Base-by-base conservation (phyloP, 2,888 invertebrate species). In the Nemotelus pantherinus region DNA sequence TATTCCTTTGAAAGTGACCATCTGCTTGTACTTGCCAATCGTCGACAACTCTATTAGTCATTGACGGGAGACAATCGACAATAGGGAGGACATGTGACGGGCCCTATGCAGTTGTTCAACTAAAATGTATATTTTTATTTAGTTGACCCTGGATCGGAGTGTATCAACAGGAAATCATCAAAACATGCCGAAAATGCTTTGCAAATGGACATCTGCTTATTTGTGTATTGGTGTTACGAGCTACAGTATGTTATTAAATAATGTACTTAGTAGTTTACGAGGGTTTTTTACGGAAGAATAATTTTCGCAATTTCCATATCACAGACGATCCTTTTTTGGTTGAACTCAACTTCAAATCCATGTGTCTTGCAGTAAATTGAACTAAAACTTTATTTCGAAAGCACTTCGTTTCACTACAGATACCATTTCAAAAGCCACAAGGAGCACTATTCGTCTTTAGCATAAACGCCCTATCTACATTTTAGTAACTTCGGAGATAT, bases 141-240 rank as follows among this genome's bases (percentile, higher is more conserved):
- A 25, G 70, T 53, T 39, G 53, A 44, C n/a, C 39, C 10, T 70
- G 50, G 55, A 43, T 41, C 25, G 44, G 70, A 47, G 70, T 75
- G 68, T 77, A 74, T 78, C 78, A 78, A 78, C 78, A 78, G 50
- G 75, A 77, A 78, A 68, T 63, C 64, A 78, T 78, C 78, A 78
- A 75, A 75, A 68, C 78, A 68, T 78, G 74, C 60, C 72, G 78
- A 60, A 57, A 43, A 44, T 44, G 65, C 70, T 70, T 53, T 70
- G 55, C 70, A 43, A 70, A 70, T 70, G 70, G 70, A 70, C 70
- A 70, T 70, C 70, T 70, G 70, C 55, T 43, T 4, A 10, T 53
- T 68, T 5, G 47, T 70, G 53, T 7, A 3, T 58, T 58, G 10
- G 25, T 58, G 63, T 1, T 7, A 10, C 10, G 10, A 25, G 57